These are phyloP conservation scores for Archivesica marissinica DNA, from an alignment of 1,140 invertebrate genomes.

Conservation along the genomic window DNA sequence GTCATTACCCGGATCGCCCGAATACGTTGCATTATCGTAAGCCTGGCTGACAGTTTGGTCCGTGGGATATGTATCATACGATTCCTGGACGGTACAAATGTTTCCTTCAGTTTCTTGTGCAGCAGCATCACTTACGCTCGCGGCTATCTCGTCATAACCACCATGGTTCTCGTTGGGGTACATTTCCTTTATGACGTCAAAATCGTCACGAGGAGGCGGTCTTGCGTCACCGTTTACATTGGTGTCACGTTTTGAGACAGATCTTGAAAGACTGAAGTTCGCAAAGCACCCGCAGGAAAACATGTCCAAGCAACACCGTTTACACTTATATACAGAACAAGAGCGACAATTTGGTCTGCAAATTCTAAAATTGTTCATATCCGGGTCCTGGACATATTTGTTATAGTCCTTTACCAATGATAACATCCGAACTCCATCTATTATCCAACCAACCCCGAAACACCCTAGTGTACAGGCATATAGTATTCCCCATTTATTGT, in stretches of 20 bases:
- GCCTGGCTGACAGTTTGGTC: not conserved
- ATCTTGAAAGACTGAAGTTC: slow-evolving; percentile 40
- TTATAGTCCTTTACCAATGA: slow-evolving; percentile 48
- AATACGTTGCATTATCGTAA: slow-evolving; percentile 52
- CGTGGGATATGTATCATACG: not conserved
- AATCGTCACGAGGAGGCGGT: not conserved
- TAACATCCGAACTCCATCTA: slow-evolving; percentile 49
- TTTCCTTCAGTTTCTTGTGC: not conserved
- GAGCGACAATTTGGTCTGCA: slow-evolving; percentile 45
- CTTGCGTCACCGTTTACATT: slow-evolving; percentile 7
- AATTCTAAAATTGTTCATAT: slow-evolving; percentile 45
- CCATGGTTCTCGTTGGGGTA: slow-evolving; percentile 29
- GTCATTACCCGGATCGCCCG: slow-evolving; percentile 41
- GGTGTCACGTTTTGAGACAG: not conserved
- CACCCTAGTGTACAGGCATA: slow-evolving; percentile 59
- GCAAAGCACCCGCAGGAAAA: slow-evolving; percentile 30
- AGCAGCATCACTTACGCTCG: not conserved
- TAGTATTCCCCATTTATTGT: slow-evolving; percentile 53
- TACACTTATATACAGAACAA: slow-evolving; percentile 41
- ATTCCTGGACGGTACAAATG: slow-evolving; percentile 21
- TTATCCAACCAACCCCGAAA: slow-evolving; percentile 52
- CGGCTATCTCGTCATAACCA: not conserved
- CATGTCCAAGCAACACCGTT: slow-evolving; percentile 11
- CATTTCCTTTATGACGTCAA: slow-evolving; percentile 39
- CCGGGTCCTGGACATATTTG: slow-evolving; percentile 45